Base-by-base conservation (phyloP, 2,113 vertebrate genomes). In the Silurus meridionalis region DNA sequence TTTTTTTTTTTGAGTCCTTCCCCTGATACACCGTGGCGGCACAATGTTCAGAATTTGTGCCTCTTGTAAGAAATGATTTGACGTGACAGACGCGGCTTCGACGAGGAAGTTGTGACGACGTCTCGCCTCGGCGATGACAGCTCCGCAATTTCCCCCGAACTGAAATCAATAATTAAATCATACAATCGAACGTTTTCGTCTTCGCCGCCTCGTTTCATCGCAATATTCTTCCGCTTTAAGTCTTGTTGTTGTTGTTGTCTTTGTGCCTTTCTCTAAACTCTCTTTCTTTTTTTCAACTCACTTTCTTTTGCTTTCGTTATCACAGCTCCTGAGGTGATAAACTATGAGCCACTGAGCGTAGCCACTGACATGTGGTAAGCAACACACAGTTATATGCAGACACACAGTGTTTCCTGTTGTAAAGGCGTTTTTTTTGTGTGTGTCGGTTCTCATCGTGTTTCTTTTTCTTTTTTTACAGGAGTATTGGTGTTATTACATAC, bases 401-500 rank as follows among this genome's bases (percentile, higher is more conserved):
- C 23, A 28, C 63, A 67, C 63, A 17, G 3, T 6, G 64, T 83
- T 83, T 83, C 81, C 81, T 83, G 63, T 69, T 37, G 11, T n/a
- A 67, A 2, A 37, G 7, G 19, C n/a, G 25, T 4, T 15, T 46
- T 46, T 58, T 58, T 28, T 25, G 14, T 25, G 5, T 78, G 75
- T 77, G 4, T 37, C 1, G 4, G 17, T 80, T 58, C 55, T 58
- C 25, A 58, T 60, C 57, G 9, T 53, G 8, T 66, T 5, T 83
- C 6, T 90, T 28, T 88, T 4, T 84, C 58, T 82, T 53, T 61
- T 83, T 75, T 89, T 89, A 11, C 90, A 96, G 96, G 96, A 96
- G 96, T 86, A 92, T 95, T 0, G 95, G 95, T 2, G 95, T 96
- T 46, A 95, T 96, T 64, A 96, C 95, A 66, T 96, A 95, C 89